These are phyloP conservation scores for Artemia franciscana DNA, from an alignment of 1,140 invertebrate genomes.

Conservation along the genomic window DNA sequence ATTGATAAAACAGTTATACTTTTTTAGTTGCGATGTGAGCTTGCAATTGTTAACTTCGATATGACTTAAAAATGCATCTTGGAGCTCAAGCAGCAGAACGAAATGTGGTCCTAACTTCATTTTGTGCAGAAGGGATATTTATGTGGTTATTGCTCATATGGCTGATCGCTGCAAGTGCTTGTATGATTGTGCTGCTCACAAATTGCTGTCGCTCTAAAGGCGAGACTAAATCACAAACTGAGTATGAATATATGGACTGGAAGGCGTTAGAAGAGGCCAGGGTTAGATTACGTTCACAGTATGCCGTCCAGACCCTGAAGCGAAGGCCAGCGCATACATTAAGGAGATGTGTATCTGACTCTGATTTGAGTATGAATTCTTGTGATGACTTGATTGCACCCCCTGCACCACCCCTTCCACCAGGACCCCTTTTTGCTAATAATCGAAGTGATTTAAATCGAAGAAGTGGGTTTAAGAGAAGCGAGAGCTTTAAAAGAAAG, in stretches of 20 bases:
- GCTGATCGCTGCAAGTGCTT: background rate
- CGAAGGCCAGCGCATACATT: background rate
- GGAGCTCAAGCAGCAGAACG: too few relatives aligned
- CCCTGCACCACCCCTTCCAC: background rate
- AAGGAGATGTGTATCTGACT: background rate
- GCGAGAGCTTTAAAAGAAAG: background rate
- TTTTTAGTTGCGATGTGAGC: too few relatives aligned
- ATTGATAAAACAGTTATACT: too few relatives aligned
- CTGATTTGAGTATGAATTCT: background rate
- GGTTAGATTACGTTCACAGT: background rate
- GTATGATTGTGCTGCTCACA: background rate
- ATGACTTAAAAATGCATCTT: too few relatives aligned
- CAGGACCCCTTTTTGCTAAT: background rate
- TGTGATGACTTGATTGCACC: background rate
- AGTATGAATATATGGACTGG: background rate
- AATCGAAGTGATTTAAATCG: background rate
- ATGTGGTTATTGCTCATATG: background rate
- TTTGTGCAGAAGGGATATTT: background rate
- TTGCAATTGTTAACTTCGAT: too few relatives aligned
- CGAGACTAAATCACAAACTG: background rate
- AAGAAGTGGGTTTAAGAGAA: background rate
- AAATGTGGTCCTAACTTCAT: background rate
- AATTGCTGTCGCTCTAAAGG: background rate
- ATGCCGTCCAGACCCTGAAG: background rate
- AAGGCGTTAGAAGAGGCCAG: background rate